These are phyloP conservation scores for Epinotia ramella DNA, from an alignment of 2,888 invertebrate species.

Conservation along the genomic window DNA sequence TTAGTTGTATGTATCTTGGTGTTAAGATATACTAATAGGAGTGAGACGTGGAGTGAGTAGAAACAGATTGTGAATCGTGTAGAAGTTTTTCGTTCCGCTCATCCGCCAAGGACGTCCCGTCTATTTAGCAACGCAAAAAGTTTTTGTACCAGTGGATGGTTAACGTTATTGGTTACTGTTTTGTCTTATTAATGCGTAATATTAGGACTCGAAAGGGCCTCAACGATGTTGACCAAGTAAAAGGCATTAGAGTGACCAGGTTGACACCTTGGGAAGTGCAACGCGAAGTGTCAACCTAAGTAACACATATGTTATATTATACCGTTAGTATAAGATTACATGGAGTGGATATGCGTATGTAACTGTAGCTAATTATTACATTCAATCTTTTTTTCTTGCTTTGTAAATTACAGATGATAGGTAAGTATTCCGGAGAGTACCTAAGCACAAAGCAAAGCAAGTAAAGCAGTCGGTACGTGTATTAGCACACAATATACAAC, in stretches of 20 bases:
- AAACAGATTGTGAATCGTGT: not conserved
- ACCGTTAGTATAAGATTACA: not conserved
- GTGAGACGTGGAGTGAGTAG: not conserved
- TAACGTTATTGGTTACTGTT: constrained; percentile 7
- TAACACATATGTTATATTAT: not conserved
- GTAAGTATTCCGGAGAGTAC: constrained; percentile 26
- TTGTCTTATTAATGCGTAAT: constrained; percentile 2
- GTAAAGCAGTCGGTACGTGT: constrained; percentile 42
- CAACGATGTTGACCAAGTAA: constrained; percentile 3
- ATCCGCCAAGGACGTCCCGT: constrained; percentile 43
- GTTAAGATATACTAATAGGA: too few relatives aligned
- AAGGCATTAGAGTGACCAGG: not conserved
- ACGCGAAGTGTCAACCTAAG: not conserved
- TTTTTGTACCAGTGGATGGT: not conserved
- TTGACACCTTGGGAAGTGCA: not conserved
- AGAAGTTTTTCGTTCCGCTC: constrained; percentile 41
- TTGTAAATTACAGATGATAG: constrained; percentile 20
- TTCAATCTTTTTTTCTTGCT: not conserved
- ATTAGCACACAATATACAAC: constrained; percentile 53
- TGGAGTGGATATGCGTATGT: not conserved
- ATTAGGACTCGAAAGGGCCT: not conserved
- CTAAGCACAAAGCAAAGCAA: too few relatives aligned
- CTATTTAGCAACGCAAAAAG: constrained; percentile 42
- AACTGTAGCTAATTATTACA: not conserved
- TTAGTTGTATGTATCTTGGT: not conserved